These are phyloP conservation scores for Microctenopoma lineatum DNA, from an alignment of 2,797 vertebrate species.

Conservation along the genomic window DNA sequence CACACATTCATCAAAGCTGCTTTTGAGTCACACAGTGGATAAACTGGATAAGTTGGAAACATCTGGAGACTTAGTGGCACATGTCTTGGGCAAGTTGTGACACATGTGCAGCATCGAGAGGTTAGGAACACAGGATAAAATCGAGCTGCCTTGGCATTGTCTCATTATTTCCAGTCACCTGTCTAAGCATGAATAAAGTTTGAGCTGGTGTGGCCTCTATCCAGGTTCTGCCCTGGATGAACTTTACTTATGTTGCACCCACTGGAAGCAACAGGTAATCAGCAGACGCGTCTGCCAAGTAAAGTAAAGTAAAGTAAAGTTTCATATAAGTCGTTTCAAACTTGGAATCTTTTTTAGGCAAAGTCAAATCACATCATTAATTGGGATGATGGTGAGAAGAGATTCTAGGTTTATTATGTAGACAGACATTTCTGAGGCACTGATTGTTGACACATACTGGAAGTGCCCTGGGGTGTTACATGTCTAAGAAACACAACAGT, in stretches of 20 bases:
- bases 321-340: no score
- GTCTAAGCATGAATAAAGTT: slow-evolving; percentile 55
- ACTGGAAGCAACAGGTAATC: no score
- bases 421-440: neutral
- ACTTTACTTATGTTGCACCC: no score
- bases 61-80: neutral
- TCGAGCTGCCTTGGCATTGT: slow-evolving; percentile 15
- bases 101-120: slow-evolving; percentile 39
- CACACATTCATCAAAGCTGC: neutral
- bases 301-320: no score
- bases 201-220: neutral
- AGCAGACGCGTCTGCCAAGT: no score
- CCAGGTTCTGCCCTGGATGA: no score
- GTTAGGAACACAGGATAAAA: slow-evolving; percentile 1
- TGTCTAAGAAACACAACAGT: neutral
- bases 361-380: neutral
- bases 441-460: neutral
- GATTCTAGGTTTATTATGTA: neutral
- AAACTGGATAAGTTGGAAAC: slow-evolving; percentile 2
- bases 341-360: no score
- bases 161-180: slow-evolving; percentile 40
- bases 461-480: neutral
- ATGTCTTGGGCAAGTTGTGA: slow-evolving; percentile 38
- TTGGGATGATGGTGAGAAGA: neutral
- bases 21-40: neutral